Evolutionary conservation across 2,888 invertebrate species (phyloP).

Genomic region (Orchesellides sinensis): DNA sequence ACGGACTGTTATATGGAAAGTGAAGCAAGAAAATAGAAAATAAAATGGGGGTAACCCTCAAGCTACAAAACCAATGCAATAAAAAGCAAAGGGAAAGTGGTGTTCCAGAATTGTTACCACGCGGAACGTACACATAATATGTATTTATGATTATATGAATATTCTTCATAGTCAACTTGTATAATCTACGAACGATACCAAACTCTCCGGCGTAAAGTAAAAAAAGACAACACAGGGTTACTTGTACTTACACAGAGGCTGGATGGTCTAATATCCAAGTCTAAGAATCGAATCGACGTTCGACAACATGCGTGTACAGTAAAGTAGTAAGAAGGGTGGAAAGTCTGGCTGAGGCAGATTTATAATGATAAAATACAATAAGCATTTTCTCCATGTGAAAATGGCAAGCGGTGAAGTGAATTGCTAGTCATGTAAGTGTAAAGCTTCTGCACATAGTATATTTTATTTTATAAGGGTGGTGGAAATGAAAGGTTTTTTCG

Average conservation of each 20-base stretch:
- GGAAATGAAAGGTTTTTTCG: too few species aligned
- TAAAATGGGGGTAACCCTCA: slow-evolving; percentile 55
- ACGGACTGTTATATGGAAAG: neutral
- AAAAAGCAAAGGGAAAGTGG: slow-evolving; percentile 16
- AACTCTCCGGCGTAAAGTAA: neutral
- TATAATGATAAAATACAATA: slow-evolving; percentile 64
- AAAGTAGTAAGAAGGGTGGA: slow-evolving; percentile 40
- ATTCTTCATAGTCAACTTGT: too few species aligned
- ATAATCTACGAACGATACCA: neutral
- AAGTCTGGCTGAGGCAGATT: slow-evolving; percentile 63
- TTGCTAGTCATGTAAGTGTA: too few species aligned
- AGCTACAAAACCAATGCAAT: slow-evolving; percentile 27
- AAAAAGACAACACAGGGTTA: slow-evolving; percentile 41
- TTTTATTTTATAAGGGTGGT: too few species aligned
- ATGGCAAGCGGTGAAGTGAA: neutral
- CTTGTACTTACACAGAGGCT: slow-evolving; percentile 27
- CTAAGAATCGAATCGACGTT: slow-evolving; percentile 57
- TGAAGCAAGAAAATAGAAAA: slow-evolving; percentile 44
- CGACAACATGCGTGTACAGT: slow-evolving; percentile 51
- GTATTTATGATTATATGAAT: neutral
- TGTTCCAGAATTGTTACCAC: neutral
- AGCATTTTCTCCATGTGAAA: slow-evolving; percentile 21
- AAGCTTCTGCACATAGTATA: too few species aligned
- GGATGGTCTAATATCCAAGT: slow-evolving; percentile 57
- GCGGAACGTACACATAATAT: neutral